Conservation (phyloP, 2,888 invertebrate genomes). For the Apoda limacodes region DNA sequence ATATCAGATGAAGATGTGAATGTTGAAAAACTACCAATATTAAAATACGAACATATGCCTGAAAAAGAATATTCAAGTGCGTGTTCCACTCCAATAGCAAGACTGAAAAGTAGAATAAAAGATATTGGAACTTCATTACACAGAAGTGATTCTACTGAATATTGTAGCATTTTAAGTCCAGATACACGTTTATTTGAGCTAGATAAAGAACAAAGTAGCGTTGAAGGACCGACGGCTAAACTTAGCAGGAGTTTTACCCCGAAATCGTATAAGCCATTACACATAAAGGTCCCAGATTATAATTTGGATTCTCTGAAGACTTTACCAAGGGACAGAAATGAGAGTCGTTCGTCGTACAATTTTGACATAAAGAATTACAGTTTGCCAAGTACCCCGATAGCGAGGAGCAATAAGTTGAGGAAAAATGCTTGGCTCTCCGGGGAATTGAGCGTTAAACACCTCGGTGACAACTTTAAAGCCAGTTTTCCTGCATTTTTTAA, state of each 20-base stretch:
- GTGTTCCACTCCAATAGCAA: conserved; percentile 53
- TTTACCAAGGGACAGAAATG: conserved; percentile 37
- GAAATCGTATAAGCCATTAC: conserved; percentile 55
- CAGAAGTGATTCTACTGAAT: conserved; percentile 61
- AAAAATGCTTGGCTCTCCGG: conserved; percentile 68
- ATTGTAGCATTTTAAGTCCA: conserved; percentile 59
- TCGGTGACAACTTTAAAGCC: too few relatives aligned
- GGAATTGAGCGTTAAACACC: conserved; percentile 31
- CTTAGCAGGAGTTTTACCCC: conserved; percentile 58
- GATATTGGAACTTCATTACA: conserved; percentile 44
- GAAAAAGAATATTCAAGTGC: conserved; percentile 46
- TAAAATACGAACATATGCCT: conserved; percentile 34
- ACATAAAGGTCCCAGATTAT: conserved; percentile 56
- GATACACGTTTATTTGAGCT: conserved; percentile 31
- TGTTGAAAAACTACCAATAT: conserved; percentile 22
- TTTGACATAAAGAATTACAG: conserved; percentile 61
- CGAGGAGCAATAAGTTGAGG: conserved; percentile 63
- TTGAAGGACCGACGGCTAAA: conserved; percentile 37
- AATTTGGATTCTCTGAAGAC: conserved; percentile 50
- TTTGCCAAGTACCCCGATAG: conserved; percentile 65
- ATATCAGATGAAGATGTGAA: conserved; percentile 33
- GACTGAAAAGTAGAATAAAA: conserved; percentile 40
- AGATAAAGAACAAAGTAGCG: conserved; percentile 31
- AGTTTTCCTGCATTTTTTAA: too few relatives aligned
- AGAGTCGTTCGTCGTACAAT: conserved; percentile 44